Base-by-base conservation (phyloP, 92 coral and sea anemone species). In the Ricordea florida region DNA sequence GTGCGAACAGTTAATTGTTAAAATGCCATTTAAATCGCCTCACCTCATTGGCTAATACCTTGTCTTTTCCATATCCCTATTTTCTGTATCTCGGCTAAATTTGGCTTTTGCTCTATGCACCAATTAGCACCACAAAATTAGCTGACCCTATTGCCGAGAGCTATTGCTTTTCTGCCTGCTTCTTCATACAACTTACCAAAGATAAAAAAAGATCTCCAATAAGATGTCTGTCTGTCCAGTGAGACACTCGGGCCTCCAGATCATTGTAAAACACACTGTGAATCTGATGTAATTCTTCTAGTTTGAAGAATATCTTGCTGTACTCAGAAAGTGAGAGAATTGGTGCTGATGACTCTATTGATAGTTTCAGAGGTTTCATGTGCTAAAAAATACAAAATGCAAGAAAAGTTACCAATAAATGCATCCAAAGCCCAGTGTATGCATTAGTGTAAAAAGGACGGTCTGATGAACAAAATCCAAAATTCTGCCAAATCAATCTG, bases 131-230 rank as follows among this genome's bases (percentile, higher is more conserved):
- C n/a, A n/a, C n/a, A n/a, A n/a, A n/a, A n/a, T n/a, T n/a, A n/a
- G n/a, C n/a, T n/a, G n/a, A n/a, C n/a, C n/a, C n/a, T n/a, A n/a
- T n/a, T n/a, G n/a, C n/a, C 6, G 14, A 53, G 3, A 30, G 18
- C 23, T 20, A 13, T 56, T 56, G n/a, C n/a, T n/a, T n/a, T n/a
- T n/a, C n/a, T n/a, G n/a, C n/a, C n/a, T n/a, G n/a, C n/a, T n/a
- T n/a, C 28, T 17, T 18, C 1, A 46, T 27, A 10, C 31, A 2
- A 60, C 96, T 69, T 75, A 94, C 98, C 86, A 96, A 74, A 45
- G 88, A 82, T 20, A 90, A 67, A 61, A 96, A 96, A 18, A 96
- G 84, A 67, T 96, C 99, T 27, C 99, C 99, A 48, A 94, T 92
- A 37, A 96, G 90, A 46, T 96, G 93, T 27, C 92, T 90, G 44